Base-by-base conservation (phyloP, 2,113 vertebrate genomes). In the Ailuropoda melanoleuca region DNA sequence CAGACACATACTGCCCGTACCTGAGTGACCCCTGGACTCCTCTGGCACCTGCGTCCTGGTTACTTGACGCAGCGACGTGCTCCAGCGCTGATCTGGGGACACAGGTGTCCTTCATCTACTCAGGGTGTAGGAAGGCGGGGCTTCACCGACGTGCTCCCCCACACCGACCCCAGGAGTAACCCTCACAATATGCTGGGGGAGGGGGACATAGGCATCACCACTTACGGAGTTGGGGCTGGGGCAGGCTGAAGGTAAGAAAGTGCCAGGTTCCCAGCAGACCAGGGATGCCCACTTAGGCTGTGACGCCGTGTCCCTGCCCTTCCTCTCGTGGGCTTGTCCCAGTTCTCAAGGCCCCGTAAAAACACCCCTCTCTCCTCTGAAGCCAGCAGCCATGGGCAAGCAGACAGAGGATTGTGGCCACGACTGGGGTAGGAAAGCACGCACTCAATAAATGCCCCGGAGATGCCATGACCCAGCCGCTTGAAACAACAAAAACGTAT, bases 371-470 rank as follows among this genome's bases (percentile, higher is more conserved):
- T n/a, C 17, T 58, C 43, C 50, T 9, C 5, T 1, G 55, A n/a
- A 62, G 11, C 68, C 10, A 6, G 56, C 56, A 5, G 17, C 56
- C 56, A 2, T 2, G 14, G 15, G 18, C 43, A 74, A n/a, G 1
- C 55, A 55, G 39, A 24, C 1, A 1, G 37, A n/a, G 14, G n/a
- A 19, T 29, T 0, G 0, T n/a, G 43, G 4, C 37, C 0, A 17
- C 14, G 8, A 7, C 7, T 0, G 1, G 2, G 37, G 3, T 14
- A 34, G 14, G 15, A 24, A 23, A 37, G 6, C 23, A 6, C 1
- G 0, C 3, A 1, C 4, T 6, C 29, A 8, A 19, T 34, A 4
- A 0, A 0, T 46, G 5, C 5, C 19, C 77, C 6, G 5, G 26
- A 6, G 3, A 37, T 26, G 37, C 29, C 3, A 2, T 53, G 81